Conservation (phyloP, 2,113 vertebrate species). For the Saguinus midas region DNA sequence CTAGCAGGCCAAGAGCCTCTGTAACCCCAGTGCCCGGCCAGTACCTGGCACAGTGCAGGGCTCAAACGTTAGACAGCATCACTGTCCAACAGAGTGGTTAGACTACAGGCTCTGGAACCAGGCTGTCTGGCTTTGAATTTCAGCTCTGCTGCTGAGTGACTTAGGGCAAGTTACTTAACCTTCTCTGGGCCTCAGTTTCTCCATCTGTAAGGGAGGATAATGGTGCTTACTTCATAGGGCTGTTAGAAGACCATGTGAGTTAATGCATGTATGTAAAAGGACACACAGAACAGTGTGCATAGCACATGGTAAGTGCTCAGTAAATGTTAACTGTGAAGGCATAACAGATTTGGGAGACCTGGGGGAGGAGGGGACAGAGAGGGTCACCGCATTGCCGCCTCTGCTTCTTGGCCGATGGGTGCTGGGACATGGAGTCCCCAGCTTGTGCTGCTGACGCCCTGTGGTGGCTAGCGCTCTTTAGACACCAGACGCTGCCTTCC, state of each 20-base stretch:
- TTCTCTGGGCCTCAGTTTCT: neutral
- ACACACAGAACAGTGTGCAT: neutral
- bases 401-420: neutral
- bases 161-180: neutral
- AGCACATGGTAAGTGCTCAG: neutral
- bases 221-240: neutral
- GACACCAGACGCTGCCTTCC: constrained; percentile 7
- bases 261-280: neutral
- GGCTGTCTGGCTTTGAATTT: neutral
- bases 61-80: neutral
- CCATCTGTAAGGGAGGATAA: neutral
- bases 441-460: neutral
- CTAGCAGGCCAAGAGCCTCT: neutral
- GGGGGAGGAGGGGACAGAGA: neutral
- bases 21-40: neutral
- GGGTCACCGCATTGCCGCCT: neutral
- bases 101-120: neutral
- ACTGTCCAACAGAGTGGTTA: neutral
- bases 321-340: neutral
- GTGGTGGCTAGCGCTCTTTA: constrained; percentile 18
- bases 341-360: neutral
- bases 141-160: neutral
- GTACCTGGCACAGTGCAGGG: neutral
- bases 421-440: neutral
- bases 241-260: neutral